Conservation (phyloP, 1,140 invertebrate genomes). For the Bathynomus jamesi region DNA sequence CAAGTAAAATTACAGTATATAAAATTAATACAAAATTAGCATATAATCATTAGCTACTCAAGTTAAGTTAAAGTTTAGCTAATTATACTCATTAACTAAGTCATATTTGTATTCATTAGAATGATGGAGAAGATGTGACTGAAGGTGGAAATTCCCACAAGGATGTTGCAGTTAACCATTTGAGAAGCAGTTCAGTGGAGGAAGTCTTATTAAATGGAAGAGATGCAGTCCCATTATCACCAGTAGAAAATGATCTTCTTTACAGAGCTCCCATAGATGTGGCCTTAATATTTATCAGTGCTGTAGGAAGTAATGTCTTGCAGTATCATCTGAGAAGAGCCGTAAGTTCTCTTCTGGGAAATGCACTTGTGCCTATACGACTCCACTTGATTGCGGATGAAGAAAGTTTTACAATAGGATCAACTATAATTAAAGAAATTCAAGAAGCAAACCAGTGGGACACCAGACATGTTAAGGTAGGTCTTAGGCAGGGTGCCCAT, state of each 20-base stretch:
- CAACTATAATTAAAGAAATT: conserved; percentile 48
- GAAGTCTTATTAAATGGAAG: neutral
- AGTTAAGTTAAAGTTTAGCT: too few species aligned
- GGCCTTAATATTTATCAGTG: conserved; percentile 52
- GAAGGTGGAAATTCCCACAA: neutral
- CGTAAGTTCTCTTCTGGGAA: conserved; percentile 51
- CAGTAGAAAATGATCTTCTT: neutral
- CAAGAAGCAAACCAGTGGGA: conserved; percentile 42
- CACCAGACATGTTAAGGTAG: neutral
- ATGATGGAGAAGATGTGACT: neutral
- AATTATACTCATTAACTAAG: too few species aligned
- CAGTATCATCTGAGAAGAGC: conserved; percentile 53
- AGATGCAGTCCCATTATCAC: neutral
- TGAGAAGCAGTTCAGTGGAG: neutral
- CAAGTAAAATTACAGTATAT: too few species aligned
- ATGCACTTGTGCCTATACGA: conserved; percentile 49
- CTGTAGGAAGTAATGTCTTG: conserved; percentile 51
- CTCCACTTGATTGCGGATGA: conserved; percentile 62
- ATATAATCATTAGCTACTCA: too few species aligned
- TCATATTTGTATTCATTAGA: neutral
- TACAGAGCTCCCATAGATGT: conserved; percentile 38
- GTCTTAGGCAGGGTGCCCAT: conserved; percentile 11
- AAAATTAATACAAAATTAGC: too few species aligned
- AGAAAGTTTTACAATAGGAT: conserved; percentile 54
- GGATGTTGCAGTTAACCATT: neutral